phyloP scores from a whole-genome alignment of 2,113 vertebrate genomes.

The Mobula birostris region DNA sequence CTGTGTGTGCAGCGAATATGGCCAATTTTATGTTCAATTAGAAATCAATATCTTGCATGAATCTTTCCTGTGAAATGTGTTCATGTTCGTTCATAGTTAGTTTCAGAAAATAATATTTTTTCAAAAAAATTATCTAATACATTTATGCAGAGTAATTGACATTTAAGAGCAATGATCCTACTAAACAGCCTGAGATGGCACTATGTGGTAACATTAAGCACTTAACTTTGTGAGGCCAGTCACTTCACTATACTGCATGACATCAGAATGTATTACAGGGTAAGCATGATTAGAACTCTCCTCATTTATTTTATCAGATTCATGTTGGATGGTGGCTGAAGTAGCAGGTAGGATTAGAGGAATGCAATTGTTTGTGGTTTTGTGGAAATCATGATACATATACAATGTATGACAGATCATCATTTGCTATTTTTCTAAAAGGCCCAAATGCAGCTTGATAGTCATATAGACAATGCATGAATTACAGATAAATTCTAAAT shows the following conservation, averaged over 20 bases:
- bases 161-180: neutral
- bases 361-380: neutral
- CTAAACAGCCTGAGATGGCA: neutral
- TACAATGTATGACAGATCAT: neutral
- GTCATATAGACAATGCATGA: no score
- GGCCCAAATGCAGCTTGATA: neutral
- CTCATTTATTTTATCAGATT: neutral
- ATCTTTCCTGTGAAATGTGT: neutral
- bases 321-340: neutral
- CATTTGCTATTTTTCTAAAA: neutral
- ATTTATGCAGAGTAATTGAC: neutral
- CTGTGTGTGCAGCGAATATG: slow-evolving; percentile 39
- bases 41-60: slow-evolving; percentile 8
- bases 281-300: neutral
- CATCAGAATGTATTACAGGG: neutral
- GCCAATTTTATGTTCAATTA: slow-evolving; percentile 29
- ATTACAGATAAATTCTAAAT: neutral
- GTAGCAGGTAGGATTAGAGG: neutral
- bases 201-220: neutral
- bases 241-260: neutral
- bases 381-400: neutral
- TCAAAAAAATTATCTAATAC: neutral
- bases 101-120: slow-evolving; percentile 9
- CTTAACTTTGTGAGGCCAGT: neutral
- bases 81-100: neutral